Percentiles rank a stretch among this genome's conserved stretches.
phyloP scores from a whole-genome alignment of 2,888 invertebrate genomes.

The Miltochrista miniata region DNA sequence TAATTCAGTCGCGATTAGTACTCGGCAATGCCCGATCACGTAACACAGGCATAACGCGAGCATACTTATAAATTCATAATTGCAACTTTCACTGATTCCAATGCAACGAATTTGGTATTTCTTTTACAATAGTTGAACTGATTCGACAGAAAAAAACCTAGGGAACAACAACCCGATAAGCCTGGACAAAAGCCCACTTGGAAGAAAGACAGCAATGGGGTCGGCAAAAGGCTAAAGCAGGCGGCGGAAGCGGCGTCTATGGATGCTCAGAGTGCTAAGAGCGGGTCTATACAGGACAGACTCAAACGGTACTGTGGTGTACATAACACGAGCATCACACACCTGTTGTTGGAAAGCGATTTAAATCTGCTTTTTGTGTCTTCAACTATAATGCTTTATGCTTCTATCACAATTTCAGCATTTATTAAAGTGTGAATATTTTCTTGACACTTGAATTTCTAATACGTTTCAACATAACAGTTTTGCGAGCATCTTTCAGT shows the following conservation, averaged over 20 bases:
- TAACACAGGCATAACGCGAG: constrained; percentile 24
- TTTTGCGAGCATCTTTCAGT: neutral
- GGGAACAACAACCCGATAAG: constrained; percentile 53
- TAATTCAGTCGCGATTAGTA: neutral
- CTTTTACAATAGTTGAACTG: constrained; percentile 41
- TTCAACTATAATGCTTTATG: constrained; percentile 42
- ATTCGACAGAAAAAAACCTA: constrained; percentile 77
- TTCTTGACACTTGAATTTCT: too few species aligned
- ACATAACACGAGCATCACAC: constrained; percentile 23
- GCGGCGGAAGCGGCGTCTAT: constrained; percentile 66
- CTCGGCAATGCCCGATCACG: constrained; percentile 4
- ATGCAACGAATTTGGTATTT: constrained; percentile 25
- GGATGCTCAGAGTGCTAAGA: constrained; percentile 50
- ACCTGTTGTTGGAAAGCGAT: constrained; percentile 15
- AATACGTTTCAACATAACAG: neutral
- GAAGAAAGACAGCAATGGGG: constrained; percentile 67
- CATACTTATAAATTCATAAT: constrained; percentile 17
- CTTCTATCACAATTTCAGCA: neutral
- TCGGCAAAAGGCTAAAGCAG: constrained; percentile 64
- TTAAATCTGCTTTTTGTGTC: constrained; percentile 26
- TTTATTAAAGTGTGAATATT: neutral
- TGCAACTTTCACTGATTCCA: constrained; percentile 28
- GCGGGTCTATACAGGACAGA: constrained; percentile 64
- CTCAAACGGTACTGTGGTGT: constrained; percentile 69
- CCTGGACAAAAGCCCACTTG: constrained; percentile 47